Evolutionary conservation across 2,113 vertebrate species (phyloP).

Genomic region (Rhabdomys dilectus): DNA sequence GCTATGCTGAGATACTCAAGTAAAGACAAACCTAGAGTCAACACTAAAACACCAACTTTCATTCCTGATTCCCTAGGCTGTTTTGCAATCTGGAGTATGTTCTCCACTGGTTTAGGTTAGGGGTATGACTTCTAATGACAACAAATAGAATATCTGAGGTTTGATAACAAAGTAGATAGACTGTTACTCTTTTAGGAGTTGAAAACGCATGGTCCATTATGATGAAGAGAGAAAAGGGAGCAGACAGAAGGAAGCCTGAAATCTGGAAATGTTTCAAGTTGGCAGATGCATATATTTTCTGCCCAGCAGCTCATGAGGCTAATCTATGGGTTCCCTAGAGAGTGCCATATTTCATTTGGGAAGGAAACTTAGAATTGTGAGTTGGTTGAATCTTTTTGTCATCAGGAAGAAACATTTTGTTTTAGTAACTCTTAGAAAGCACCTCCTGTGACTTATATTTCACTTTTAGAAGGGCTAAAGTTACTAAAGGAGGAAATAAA

Average conservation of each 20-base stretch:
- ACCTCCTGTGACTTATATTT: slow-evolving; percentile 62
- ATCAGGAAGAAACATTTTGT: slow-evolving; percentile 29
- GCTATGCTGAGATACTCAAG: neutral
- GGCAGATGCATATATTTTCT: neutral
- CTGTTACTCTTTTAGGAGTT: neutral
- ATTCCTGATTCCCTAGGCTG: neutral
- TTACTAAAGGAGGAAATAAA: slow-evolving; percentile 73
- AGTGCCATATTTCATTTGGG: neutral
- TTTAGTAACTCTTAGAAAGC: slow-evolving; percentile 58
- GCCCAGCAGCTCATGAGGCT: neutral
- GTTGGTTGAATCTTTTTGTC: neutral
- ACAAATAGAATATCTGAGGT: neutral
- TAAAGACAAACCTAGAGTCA: neutral
- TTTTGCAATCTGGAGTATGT: neutral
- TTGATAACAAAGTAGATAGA: slow-evolving; percentile 1
- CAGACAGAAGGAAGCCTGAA: neutral
- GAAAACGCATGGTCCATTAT: neutral
- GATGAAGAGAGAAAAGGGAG: neutral
- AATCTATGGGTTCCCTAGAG: neutral
- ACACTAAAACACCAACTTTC: neutral
- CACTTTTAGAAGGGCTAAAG: slow-evolving; percentile 49
- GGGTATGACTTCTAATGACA: neutral
- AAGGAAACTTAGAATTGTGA: neutral
- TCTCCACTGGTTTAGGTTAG: neutral
- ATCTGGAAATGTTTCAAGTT: neutral